Evolutionary conservation across 1,140 invertebrate genomes (phyloP), one percentile per base, ranked within the genome.

Genomic region (Drosophila elegans): DNA sequence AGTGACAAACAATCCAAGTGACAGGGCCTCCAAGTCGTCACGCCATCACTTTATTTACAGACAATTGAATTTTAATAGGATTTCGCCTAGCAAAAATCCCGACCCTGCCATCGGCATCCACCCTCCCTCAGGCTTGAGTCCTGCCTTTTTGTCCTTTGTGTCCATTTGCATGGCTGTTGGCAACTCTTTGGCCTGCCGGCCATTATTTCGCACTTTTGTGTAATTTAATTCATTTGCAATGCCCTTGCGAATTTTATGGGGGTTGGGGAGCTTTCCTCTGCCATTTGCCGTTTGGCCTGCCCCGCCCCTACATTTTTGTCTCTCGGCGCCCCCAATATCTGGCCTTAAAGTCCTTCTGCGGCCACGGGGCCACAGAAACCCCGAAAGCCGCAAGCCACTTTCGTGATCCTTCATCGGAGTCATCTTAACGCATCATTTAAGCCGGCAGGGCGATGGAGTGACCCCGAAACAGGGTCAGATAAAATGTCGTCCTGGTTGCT

Each of bases 31-130:
- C 48, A 11, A 53, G 71, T 68, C 46, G 52, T 75, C 71, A 64
- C 60, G 61, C 57, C 67, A 56, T 69, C 68, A 69, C 71, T 81
- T 85, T 76, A 78, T 89, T 89, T 84, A 89, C 84, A 80, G 84
- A 62, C 85, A 89, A 89, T 89, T 89, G 84, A 89, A 89, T 89
- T 89, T 89, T 90, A 89, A 89, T 89, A 66, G 85, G 69, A 80
- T 77, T 84, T 72, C 59, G 46, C 48, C 64, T 46, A 61, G 57
- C 76, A 9, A 53, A 71, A 46, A 68, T 74, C 56, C 41, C 11
- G 4, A 25, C 73, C 29, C n/a, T 13, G n/a, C 25, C 38, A n/a
- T 44, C 46, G 12, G 38, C 25, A 13, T 2, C 29, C 29, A 21
- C n/a, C 54, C 27, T 27, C 12, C 38, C 12, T 3, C n/a, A 13